Evolutionary conservation across 2,113 vertebrate species (phyloP), one percentile per base, ranked within the genome.

Genomic region (Catagonus wagneri): DNA sequence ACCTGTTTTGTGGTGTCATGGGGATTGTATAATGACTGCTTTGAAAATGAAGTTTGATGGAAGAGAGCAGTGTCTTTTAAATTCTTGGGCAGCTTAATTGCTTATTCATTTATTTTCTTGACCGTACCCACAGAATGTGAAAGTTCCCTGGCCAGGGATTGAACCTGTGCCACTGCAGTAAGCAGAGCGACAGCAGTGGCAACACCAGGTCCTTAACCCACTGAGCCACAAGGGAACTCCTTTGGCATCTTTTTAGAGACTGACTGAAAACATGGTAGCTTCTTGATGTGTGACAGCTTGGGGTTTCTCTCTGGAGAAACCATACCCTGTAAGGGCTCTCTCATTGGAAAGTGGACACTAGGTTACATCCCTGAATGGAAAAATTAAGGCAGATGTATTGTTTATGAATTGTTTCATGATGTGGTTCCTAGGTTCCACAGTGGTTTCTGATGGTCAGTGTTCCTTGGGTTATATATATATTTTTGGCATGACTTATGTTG

Each of bases 21-120:
- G 68, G n/a, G 25, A 27, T 72, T 14, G 39, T 74, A 10, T 19
- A 74, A 69, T 91, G 19, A 29, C 93, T 89, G 29, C 27, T 79
- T 96, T 15, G 50, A 71, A 76, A 89, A 29, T 92, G 60, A 93
- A 76, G 32, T 90, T 89, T 72, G 65, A 78, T 58, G 20, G 74
- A 36, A 61, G 50, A 72, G 36, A 54, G 56, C 79, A 68, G 50
- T 2, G 3, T 44, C 13, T 44, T 89, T 91, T 79, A 50, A n/a
- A 85, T 71, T 85, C 68, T 58, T 34, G 36, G 66, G 27, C 23
- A 68, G 44, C 8, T 44, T 44, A 44, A 4, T 44, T 44, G 44
- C 44, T 44, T 44, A 44, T 44, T 44, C 8, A 44, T 44, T 44
- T 44, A 8, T 44, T 44, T 44, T 44, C 44, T 44, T 44, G 44